Evolutionary conservation across 1,140 invertebrate species (phyloP), one percentile per base, ranked within the genome.

Genomic region (Temnothorax longispinosus): DNA sequence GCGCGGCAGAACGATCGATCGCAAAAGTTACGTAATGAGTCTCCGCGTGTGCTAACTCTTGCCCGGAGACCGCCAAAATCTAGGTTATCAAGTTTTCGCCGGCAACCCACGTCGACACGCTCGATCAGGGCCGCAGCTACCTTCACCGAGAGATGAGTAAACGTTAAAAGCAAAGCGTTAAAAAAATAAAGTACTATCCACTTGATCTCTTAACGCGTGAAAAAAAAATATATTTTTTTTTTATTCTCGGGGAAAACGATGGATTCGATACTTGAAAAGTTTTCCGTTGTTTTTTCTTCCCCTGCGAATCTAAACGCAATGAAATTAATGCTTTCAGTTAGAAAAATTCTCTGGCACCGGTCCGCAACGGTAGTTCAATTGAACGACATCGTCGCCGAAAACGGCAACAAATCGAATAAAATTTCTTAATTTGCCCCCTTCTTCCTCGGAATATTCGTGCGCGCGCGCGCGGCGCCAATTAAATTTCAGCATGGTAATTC

Each of bases 11-110:
- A 18, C 77, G 88, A 90, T 90, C 89, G 89, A 90, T 90, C 78
- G 88, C 77, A 67, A 86, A 90, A 90, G 89, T 90, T 90, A 90
- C 89, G 87, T 90, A 90, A 90, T 90, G 89, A 90, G 89, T 89
- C 77, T 90, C 65, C 65, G 76, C 65, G 88, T 88, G 81, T 60
- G 71, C 87, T 77, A 76, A 64, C 81, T 88, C 80, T 72, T 77
- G 81, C 86, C 54, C 65, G 67, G 78, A 76, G 86, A 78, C 80
- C 58, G 47, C 60, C 86, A 58, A 89, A 87, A 90, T 89, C 88
- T 90, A 78, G 89, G 89, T 90, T 90, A 90, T 89, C 89, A 81
- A 89, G 88, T 87, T 87, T 76, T 76, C 56, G 60, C 54, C 80
- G 80, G 80, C 67, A 47, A 44, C 18, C 80, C 38, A 67, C 77